Conservation (phyloP, 1,140 invertebrate species). For the Eulimnadia texana region DNA sequence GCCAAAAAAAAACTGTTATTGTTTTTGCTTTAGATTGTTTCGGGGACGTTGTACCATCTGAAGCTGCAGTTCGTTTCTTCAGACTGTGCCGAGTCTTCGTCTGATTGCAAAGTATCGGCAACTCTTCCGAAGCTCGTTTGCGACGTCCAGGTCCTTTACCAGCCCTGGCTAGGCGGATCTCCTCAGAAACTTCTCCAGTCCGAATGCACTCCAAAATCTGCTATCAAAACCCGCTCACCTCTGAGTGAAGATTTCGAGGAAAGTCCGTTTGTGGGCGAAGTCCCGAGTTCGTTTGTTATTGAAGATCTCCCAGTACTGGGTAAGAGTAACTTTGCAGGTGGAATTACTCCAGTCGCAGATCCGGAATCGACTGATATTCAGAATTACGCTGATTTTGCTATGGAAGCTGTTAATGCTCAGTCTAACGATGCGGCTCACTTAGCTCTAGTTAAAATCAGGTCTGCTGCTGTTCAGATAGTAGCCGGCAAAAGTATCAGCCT, state of each 20-base stretch:
- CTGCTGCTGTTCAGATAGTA: slow-evolving; percentile 2
- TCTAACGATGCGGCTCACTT: slow-evolving; percentile 1
- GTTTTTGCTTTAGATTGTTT: slow-evolving; percentile 23
- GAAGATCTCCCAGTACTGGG: neutral
- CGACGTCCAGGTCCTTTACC: neutral
- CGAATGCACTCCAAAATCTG: slow-evolving; percentile 27
- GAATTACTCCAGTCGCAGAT: neutral
- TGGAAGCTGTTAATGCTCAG: slow-evolving; percentile 6
- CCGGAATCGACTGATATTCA: slow-evolving; percentile 5
- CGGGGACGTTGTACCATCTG: slow-evolving; percentile 33
- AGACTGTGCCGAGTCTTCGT: slow-evolving; percentile 25
- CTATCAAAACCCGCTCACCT: slow-evolving; percentile 18
- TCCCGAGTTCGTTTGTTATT: neutral
- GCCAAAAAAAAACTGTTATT: too few relatives aligned
- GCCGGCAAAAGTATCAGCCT: neutral
- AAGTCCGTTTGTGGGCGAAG: slow-evolving; percentile 5
- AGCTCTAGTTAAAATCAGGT: neutral
- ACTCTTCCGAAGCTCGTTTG: neutral
- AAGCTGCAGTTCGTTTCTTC: slow-evolving; percentile 33
- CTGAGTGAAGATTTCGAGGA: slow-evolving; percentile 5
- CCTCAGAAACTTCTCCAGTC: neutral
- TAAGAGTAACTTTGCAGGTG: slow-evolving; percentile 8
- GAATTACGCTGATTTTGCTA: slow-evolving; percentile 9
- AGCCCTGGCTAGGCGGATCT: neutral
- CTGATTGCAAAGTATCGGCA: neutral